Percentiles rank a stretch among this genome's conserved stretches.
Conservation (phyloP, 2,113 vertebrate genomes). For the Cyprinus carpio region DNA sequence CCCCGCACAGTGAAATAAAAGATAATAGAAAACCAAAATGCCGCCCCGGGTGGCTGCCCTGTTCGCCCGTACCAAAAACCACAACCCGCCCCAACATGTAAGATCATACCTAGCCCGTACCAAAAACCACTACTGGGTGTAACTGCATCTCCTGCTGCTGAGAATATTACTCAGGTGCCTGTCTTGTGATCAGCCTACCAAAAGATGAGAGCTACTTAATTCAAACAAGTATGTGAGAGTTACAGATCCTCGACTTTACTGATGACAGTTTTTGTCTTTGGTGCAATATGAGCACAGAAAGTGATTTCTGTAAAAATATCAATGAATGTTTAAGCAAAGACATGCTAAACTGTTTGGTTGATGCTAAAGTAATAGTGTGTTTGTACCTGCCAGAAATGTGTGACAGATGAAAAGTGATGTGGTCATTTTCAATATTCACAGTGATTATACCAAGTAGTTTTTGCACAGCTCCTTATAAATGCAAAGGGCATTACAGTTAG, state of each 20-base stretch:
- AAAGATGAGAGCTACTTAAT: not conserved
- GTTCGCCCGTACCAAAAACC: too few species aligned
- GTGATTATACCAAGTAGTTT: not conserved
- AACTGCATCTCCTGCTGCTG: too few species aligned
- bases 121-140: too few species aligned
- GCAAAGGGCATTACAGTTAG: not conserved
- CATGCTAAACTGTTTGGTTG: too few species aligned
- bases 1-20: too few species aligned
- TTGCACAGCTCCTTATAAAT: not conserved
- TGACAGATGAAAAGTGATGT: not conserved
- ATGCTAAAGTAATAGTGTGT: too few species aligned
- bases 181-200: not conserved
- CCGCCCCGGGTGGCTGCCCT: too few species aligned
- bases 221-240: not conserved
- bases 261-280: not conserved
- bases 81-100: too few species aligned
- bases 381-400: not conserved
- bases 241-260: not conserved
- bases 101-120: too few species aligned
- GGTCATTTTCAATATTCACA: not conserved
- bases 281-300: slow-evolving; percentile 1
- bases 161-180: not conserved
- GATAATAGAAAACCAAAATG: too few species aligned
- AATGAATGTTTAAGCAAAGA: too few species aligned
- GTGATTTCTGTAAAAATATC: too few species aligned